A percentile compares a stretch with the other conserved stretches of the same genome.
Conservation (phyloP, 2,797 vertebrate genomes). For the Megaceryle alcyon region DNA sequence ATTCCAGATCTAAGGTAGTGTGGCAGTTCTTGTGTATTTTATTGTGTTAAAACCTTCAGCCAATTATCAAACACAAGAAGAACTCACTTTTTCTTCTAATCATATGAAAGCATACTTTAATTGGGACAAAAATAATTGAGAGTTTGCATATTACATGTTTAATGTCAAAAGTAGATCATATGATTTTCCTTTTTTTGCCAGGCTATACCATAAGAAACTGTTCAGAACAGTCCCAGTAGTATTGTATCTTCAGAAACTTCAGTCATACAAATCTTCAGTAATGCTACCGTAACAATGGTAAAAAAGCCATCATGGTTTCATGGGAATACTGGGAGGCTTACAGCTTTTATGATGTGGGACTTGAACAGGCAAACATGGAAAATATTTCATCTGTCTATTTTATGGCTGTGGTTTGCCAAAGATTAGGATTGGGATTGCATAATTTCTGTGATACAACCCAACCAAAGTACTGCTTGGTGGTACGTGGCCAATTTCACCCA, state of each 20-base stretch:
- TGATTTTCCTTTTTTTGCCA: neutral
- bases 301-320: neutral
- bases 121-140: neutral
- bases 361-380: neutral
- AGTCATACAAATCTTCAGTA: neutral
- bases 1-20: neutral
- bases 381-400: neutral
- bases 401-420: neutral
- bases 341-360: neutral
- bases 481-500: rapidly evolving
- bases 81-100: neutral
- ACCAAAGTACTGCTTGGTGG: neutral
- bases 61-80: neutral
- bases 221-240: neutral
- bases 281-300: neutral
- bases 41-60: neutral
- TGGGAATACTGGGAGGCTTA: neutral
- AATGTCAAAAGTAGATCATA: neutral
- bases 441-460: neutral
- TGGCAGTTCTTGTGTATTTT: neutral
- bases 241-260: neutral
- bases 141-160: neutral
- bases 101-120: neutral
- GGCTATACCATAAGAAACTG: neutral
- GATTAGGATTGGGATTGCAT: neutral